A percentile compares a stretch with the other conserved stretches of the same genome.
phyloP scores from a whole-genome alignment of 2,113 vertebrate genomes.

The Propithecus coquereli region DNA sequence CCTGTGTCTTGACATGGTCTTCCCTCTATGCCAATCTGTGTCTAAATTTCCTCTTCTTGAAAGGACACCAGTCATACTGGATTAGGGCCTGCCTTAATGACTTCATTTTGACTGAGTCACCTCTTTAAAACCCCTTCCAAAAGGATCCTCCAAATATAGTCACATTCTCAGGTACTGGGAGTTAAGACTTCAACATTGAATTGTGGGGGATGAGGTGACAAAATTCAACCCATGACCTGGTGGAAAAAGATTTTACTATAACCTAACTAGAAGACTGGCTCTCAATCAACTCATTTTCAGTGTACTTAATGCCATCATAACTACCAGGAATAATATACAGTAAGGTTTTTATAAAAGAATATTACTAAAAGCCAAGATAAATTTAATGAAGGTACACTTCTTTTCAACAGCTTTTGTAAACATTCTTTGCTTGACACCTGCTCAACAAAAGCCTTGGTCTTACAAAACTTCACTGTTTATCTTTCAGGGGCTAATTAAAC shows the following conservation, averaged over 20 bases:
- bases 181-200: background rate
- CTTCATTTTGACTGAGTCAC: background rate
- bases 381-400: background rate
- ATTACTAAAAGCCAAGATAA: background rate
- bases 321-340: background rate
- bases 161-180: background rate
- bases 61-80: background rate
- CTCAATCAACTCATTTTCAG: background rate
- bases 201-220: background rate
- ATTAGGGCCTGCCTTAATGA: background rate
- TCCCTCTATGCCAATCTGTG: background rate
- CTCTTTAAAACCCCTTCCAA: background rate
- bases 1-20: background rate
- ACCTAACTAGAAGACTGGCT: background rate
- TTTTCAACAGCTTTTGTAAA: background rate
- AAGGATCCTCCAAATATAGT: background rate
- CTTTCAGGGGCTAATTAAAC: background rate
- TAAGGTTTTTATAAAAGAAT: background rate
- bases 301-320: background rate
- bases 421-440: conserved; percentile 25
- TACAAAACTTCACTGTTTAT: background rate
- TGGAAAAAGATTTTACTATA: background rate
- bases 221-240: background rate
- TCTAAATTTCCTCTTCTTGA: background rate
- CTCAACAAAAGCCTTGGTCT: conserved; percentile 14